Percentiles rank a stretch among this genome's conserved stretches.
These are phyloP conservation scores for Sphyrna mokarran DNA, from an alignment of 2,113 vertebrate species.

Conservation along the genomic window DNA sequence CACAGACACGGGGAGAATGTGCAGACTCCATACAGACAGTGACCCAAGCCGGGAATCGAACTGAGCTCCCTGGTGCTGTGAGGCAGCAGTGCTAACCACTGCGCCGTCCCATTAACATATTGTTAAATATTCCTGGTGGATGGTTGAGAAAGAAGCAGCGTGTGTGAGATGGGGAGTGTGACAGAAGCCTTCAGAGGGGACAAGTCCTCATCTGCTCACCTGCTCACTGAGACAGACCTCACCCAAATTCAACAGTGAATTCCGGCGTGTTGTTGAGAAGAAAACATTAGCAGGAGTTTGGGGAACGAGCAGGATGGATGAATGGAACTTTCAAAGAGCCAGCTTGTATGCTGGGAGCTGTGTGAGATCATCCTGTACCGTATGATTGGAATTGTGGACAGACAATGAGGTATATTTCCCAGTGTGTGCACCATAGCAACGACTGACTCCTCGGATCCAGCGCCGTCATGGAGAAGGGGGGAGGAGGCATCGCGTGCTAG, in stretches of 20 bases:
- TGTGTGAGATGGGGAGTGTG: background rate
- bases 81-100: no score
- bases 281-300: background rate
- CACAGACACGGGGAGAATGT: no score
- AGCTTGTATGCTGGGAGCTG: background rate
- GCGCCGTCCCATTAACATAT: background rate
- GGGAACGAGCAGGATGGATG: background rate
- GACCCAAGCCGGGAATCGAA: no score
- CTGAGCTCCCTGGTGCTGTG: no score
- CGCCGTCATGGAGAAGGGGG: background rate
- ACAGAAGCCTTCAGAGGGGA: background rate
- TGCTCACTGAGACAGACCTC: no score
- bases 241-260: background rate
- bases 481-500: background rate
- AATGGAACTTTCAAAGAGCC: background rate
- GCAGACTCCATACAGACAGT: no score
- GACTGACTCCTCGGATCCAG: background rate
- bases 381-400: background rate
- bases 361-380: no score
- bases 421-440: background rate
- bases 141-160: background rate
- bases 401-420: background rate
- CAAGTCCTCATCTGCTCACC: background rate
- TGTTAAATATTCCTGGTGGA: background rate
- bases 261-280: background rate